Percentiles rank a stretch among this genome's conserved stretches.
Evolutionary conservation across 2,113 vertebrate genomes (phyloP).

Genomic region (Phaethon lepturus): DNA sequence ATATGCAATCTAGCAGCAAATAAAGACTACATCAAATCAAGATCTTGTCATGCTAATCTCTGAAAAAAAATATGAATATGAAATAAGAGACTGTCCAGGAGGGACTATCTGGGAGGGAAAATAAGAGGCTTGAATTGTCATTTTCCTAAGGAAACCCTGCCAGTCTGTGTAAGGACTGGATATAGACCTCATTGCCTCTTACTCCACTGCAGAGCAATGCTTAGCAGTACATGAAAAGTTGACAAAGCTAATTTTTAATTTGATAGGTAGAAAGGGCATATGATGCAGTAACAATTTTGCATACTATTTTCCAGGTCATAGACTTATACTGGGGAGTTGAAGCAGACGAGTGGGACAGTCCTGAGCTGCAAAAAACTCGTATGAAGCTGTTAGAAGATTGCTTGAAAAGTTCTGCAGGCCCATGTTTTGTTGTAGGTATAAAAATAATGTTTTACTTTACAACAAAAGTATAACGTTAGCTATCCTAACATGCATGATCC

Average conservation of each 20-base stretch:
- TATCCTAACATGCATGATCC: not conserved
- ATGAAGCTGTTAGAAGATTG: slow-evolving; percentile 98
- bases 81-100: not conserved
- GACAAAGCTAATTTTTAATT: not conserved
- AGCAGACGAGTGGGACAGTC: slow-evolving; percentile 93
- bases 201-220: not conserved
- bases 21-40: slow-evolving; percentile 19
- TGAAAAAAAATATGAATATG: not conserved
- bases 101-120: not conserved
- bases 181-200: not conserved
- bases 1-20: not conserved
- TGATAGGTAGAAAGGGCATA: not conserved
- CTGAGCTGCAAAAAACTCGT: slow-evolving; percentile 90
- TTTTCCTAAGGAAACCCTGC: not conserved
- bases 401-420: slow-evolving; percentile 95
- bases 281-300: not conserved
- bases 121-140: not conserved
- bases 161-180: not conserved
- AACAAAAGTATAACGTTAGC: not conserved
- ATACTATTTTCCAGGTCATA: slow-evolving; percentile 84
- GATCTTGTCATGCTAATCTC: slow-evolving; percentile 2
- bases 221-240: not conserved
- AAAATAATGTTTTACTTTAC: slow-evolving; percentile 75
- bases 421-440: slow-evolving; percentile 98
- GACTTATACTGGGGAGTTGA: slow-evolving; percentile 97